phyloP scores from a whole-genome alignment of 2,797 vertebrate species.

The Gambusia yucatana region DNA sequence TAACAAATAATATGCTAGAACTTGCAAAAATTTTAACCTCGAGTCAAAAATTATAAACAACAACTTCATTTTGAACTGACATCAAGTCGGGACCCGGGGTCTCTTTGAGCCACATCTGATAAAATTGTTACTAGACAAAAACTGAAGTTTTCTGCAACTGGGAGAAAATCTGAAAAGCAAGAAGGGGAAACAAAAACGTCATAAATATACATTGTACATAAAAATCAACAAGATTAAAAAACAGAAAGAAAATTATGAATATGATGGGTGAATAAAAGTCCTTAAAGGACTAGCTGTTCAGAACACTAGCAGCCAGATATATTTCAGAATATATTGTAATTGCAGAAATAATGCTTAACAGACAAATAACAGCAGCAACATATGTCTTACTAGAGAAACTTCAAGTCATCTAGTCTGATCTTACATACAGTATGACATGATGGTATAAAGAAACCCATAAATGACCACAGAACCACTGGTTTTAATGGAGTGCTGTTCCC shows the following conservation, averaged over 20 bases:
- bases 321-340: background rate
- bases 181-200: background rate
- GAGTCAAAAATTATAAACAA: background rate
- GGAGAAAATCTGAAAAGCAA: constrained; percentile 85
- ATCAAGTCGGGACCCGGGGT: constrained; percentile 85
- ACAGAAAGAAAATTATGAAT: background rate
- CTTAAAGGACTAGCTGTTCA: background rate
- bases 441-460: background rate
- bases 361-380: background rate
- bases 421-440: background rate
- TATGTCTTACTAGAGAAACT: background rate
- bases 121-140: constrained; percentile 94
- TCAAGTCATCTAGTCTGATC: background rate
- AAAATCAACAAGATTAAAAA: background rate
- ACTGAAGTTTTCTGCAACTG: constrained; percentile 94
- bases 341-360: background rate
- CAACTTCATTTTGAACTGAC: constrained; percentile 65
- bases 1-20: constrained; percentile 16
- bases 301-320: background rate
- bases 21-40: background rate
- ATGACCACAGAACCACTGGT: background rate
- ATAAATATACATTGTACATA: background rate
- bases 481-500: background rate
- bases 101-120: constrained; percentile 91
- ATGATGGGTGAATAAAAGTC: background rate